Evolutionary conservation across 2,888 invertebrate species (phyloP), one percentile per base, ranked within the genome.

Genomic region (Trichacis sp.): DNA sequence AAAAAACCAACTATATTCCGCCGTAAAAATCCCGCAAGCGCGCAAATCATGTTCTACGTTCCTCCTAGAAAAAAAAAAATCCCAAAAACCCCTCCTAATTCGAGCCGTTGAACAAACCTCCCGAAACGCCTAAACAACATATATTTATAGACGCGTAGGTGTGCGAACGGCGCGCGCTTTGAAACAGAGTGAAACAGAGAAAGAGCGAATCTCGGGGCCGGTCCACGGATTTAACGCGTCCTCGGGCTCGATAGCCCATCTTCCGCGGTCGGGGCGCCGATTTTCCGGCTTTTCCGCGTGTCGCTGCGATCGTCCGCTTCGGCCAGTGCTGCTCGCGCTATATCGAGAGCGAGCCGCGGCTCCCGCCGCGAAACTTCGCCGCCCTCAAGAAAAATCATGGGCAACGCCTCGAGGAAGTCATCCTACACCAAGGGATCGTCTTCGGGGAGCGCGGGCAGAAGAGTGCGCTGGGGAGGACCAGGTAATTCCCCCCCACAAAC

Each of bases 401-500:
- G 90, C 82, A 90, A 90, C 86, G 86, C 88, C 81, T 86, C 88
- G 82, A 87, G 88, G 77, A 90, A 89, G 85, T 87, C 85, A 70
- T 84, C 80, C 86, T 87, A 85, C 85, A 86, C 81, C 15, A 81
- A 85, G 86, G 83, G 85, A 85, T 84, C 89, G 89, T 81, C 90
- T 89, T 70, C 74, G 61, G 75, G 73, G 66, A 75, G 73, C 68
- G 67, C 72, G 63, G 71, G 72, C 81, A 92, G 92, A 86, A 91
- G 91, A 87, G 91, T 93, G 77, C 93, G 92, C 86, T 93, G 93
- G 93, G 93, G 92, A 86, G 90, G 92, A 76, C 92, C 93, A 92
- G 93, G 93, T 93, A 91, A n/a, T n/a, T n/a, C n/a, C n/a, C n/a
- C n/a, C n/a, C n/a, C n/a, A n/a, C n/a, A n/a, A n/a, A n/a, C n/a